Evolutionary conservation across 2,113 vertebrate species (phyloP).

Genomic region (Bufo gargarizans): DNA sequence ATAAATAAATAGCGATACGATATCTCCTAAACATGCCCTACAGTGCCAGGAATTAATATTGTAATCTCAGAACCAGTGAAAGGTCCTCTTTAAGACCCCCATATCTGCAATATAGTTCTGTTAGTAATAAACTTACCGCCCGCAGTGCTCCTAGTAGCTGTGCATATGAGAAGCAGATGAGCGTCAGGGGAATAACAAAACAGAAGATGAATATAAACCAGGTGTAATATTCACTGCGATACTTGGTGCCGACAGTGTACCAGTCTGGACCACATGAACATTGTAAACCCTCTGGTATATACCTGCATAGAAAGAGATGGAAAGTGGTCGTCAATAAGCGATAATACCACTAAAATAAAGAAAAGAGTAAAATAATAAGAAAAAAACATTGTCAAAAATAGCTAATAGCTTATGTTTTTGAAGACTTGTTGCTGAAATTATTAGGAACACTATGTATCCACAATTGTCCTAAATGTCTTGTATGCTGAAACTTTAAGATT

Average conservation of each 20-base stretch:
- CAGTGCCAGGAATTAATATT: too few relatives aligned
- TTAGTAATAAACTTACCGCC: slow-evolving; percentile 67
- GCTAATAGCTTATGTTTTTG: too few relatives aligned
- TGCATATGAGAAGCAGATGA: slow-evolving; percentile 82
- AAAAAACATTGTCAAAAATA: not conserved
- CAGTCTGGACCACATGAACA: slow-evolving; percentile 84
- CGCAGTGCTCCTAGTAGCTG: slow-evolving; percentile 74
- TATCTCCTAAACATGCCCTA: too few relatives aligned
- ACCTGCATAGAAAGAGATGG: not conserved
- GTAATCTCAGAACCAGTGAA: too few relatives aligned
- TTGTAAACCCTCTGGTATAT: slow-evolving; percentile 79
- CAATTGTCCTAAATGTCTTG: too few relatives aligned
- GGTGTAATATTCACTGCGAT: slow-evolving; percentile 74
- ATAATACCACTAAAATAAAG: not conserved
- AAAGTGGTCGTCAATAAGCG: not conserved
- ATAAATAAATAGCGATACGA: too few relatives aligned
- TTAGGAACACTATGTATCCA: too few relatives aligned
- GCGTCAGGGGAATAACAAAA: slow-evolving; percentile 74
- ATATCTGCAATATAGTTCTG: not conserved
- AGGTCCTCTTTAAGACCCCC: too few relatives aligned
- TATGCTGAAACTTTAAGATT: too few relatives aligned
- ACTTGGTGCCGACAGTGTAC: slow-evolving; percentile 81
- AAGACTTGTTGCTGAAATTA: too few relatives aligned
- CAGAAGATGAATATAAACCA: slow-evolving; percentile 82
- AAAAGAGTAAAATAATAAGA: too few relatives aligned